A percentile compares a stretch with the other conserved stretches of the same genome.
These are phyloP conservation scores for Momotus momota DNA, from an alignment of 2,797 vertebrate genomes.

Conservation along the genomic window DNA sequence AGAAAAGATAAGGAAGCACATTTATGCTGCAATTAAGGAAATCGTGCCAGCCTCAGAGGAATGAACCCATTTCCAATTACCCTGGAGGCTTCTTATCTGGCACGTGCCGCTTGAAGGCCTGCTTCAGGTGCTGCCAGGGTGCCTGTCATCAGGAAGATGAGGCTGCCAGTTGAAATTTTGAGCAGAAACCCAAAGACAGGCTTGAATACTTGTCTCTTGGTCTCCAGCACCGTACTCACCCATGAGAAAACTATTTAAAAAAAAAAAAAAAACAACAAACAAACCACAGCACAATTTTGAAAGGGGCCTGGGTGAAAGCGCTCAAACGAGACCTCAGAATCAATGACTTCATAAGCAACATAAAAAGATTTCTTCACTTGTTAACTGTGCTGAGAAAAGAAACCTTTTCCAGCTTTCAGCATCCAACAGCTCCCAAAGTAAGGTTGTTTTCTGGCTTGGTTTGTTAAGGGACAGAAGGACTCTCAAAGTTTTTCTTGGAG, in stretches of 20 bases:
- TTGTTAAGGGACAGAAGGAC: background rate
- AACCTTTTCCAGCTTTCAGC: background rate
- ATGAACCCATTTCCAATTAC: conserved; percentile 11
- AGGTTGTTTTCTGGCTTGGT: background rate
- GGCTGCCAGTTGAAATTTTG: background rate
- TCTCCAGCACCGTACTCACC: background rate
- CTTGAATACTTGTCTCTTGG: background rate
- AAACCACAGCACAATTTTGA: background rate
- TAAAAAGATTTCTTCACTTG: background rate
- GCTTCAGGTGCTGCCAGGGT: conserved; percentile 1
- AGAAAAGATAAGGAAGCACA: conserved; percentile 10
- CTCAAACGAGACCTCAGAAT: background rate
- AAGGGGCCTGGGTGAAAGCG: background rate
- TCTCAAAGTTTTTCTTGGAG: background rate
- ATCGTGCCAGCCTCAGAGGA: background rate
- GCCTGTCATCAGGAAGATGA: background rate
- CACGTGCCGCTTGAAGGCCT: background rate
- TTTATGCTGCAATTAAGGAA: conserved; percentile 18
- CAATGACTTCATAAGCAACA: background rate
- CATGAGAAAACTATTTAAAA: background rate
- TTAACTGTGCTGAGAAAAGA: background rate
- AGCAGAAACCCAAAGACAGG: background rate
- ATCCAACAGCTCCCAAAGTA: background rate
- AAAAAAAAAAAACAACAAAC: background rate
- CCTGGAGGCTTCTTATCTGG: background rate